Base-by-base conservation (phyloP, 2,888 invertebrate species). In the Agonum fuliginosum region DNA sequence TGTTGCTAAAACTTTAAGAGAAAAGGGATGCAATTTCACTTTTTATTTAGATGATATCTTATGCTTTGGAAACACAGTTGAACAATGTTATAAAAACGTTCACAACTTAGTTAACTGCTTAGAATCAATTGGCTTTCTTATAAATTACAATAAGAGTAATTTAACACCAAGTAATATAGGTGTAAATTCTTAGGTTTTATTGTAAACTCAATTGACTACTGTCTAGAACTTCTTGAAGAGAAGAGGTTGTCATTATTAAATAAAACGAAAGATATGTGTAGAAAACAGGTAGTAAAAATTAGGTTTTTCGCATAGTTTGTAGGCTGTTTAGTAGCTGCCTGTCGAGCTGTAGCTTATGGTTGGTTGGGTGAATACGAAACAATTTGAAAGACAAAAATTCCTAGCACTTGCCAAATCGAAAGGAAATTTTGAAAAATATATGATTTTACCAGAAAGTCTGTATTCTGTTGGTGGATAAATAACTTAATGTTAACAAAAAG, bases 351-450 rank as follows among this genome's bases (percentile, higher is more conserved):
- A 10, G 73, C 69, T 14, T 80, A 80, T 70, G 79, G 79, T 1
- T 78, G n/a, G n/a, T n/a, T n/a, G 78, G 79, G 10, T 80, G 3
- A 77, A 81, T 43, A 79, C 78, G 1, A 80, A 81, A 75, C 17
- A n/a, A n/a, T 80, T 80, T 14, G 80, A 80, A 46, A 65, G 76
- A 19, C 67, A 78, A 48, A 81, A 78, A 70, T 78, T 19, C 46
- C 12, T 78, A 10, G 65, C 79, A 0, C 46, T 80, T 3, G 6
- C 10, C 19, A 27, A 37, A 14, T 73, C 62, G 24, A 48, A 43
- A 1, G 19, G 62, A 2, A 73, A 80, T 41, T 80, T 67, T 27
- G 73, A 79, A 41, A 41, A 5, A 10, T 5, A 41, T 10, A 41
- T 41, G 37, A 2, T 10, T 41, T 41, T 41, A 41, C 12, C 37